A percentile compares a stretch with the other conserved stretches of the same genome.
Evolutionary conservation across 2,888 invertebrate species (phyloP).

Genomic region (Marronus borbonicus): DNA sequence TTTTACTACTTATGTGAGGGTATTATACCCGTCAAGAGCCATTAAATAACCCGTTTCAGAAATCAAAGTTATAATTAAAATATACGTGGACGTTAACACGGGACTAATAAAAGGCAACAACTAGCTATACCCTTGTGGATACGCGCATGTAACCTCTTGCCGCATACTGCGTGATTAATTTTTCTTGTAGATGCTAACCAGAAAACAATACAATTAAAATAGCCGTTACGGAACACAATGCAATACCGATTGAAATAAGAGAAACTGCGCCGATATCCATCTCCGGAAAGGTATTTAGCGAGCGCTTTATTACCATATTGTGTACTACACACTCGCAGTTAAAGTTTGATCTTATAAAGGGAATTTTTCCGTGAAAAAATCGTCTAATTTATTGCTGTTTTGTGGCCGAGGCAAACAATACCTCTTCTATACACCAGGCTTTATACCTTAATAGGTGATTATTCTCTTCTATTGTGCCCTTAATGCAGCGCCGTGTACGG

Average conservation of each 20-base stretch:
- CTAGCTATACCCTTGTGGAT: constrained; percentile 21
- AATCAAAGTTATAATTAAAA: constrained; percentile 28
- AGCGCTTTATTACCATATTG: constrained; percentile 58
- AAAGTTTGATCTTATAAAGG: constrained; percentile 57
- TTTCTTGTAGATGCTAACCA: constrained; percentile 22
- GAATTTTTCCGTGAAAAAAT: constrained; percentile 53
- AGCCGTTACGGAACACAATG: constrained; percentile 53
- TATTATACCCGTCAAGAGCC: constrained; percentile 29
- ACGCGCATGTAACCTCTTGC: constrained; percentile 22
- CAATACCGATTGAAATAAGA: constrained; percentile 50
- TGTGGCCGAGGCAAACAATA: constrained; percentile 54
- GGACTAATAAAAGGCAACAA: constrained; percentile 25
- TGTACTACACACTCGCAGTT: constrained; percentile 52
- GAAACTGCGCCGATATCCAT: constrained; percentile 53
- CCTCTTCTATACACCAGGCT: constrained; percentile 51
- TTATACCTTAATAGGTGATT: constrained; percentile 56
- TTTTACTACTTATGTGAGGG: constrained; percentile 3
- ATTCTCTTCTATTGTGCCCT: constrained; percentile 51
- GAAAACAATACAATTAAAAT: constrained; percentile 55
- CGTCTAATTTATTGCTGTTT: constrained; percentile 56
- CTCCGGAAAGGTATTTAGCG: constrained; percentile 53
- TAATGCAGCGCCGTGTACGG: constrained; percentile 31
- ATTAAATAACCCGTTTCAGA: constrained; percentile 32
- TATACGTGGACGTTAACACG: constrained; percentile 8
- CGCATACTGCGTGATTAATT: constrained; percentile 40